These are phyloP conservation scores for Xiphorhynchus erythropygius DNA, from an alignment of 2,797 vertebrate species.

Conservation along the genomic window DNA sequence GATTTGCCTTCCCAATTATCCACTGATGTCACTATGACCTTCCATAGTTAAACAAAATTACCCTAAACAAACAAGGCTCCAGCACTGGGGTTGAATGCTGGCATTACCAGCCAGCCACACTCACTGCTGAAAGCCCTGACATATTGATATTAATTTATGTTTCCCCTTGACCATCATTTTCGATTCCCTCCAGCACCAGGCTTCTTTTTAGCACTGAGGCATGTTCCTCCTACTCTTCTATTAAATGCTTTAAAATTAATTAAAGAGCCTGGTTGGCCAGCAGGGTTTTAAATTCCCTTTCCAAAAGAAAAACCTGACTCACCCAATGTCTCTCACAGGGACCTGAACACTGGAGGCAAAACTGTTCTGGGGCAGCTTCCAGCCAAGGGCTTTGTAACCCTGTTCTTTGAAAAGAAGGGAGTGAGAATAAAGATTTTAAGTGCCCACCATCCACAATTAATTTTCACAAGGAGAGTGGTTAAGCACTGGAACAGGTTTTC, in stretches of 20 bases:
- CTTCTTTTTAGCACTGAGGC: neutral
- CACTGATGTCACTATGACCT: neutral
- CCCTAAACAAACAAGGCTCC: conserved; percentile 4
- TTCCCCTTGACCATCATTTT: conserved; percentile 39
- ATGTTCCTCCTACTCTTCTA: conserved; percentile 20
- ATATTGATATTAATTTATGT: conserved; percentile 1
- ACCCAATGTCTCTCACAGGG: neutral
- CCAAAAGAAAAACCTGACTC: neutral
- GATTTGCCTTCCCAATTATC: conserved; percentile 14
- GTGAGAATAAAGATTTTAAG: neutral
- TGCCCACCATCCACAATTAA: neutral
- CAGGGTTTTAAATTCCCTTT: conserved; percentile 9
- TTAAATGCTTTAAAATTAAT: conserved; percentile 49
- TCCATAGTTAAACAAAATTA: conserved; percentile 10
- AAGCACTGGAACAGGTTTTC: neutral
- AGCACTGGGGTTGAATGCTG: rapidly evolving
- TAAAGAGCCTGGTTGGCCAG: conserved; percentile 10
- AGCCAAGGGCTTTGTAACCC: neutral
- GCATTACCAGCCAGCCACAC: neutral
- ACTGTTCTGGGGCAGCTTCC: neutral
- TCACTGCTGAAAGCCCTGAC: conserved; percentile 4
- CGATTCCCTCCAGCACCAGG: neutral
- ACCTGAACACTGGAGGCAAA: neutral
- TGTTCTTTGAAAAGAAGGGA: neutral
- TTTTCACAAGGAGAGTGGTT: neutral